Evolutionary conservation across 2,888 invertebrate species (phyloP), one percentile per base, ranked within the genome.

Genomic region (Drosophila austrosaltans): DNA sequence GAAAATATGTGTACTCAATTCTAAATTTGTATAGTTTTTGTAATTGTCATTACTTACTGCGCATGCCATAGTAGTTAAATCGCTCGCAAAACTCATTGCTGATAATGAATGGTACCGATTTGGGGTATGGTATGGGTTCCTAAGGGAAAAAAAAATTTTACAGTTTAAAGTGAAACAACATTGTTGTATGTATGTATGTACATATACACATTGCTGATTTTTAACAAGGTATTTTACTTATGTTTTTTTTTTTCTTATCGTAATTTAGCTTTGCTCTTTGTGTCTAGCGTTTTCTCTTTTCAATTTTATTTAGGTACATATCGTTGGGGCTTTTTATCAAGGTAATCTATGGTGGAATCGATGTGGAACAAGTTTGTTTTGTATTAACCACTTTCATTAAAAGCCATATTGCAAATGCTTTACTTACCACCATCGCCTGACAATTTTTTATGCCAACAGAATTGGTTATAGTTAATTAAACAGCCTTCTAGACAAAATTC

Each of bases 71-170:
- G 93, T 95, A 99, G 73, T 96, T 97, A 93, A 99, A 99, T 85
- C 99, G 94, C 93, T 99, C 99, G 93, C 99, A 99, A 93, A 99
- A 98, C 93, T 99, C 99, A 95, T 98, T 99, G 92, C 96, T 95
- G 79, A 99, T 94, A 89, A 99, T 99, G 93, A 98, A 98, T 88
- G 96, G 97, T 16, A 99, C 96, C 12, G 97, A 94, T 91, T 63
- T 96, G 0, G 99, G 98, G 90, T 98, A 98, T 30, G 94, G 94
- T 57, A 95, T 8, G 10, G 56, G 32, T 36, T 72, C 68, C 86
- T 82, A 70, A 48, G 1, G 22, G 16, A 16, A 22, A 54, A 3
- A 20, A 20, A 53, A 58, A 32, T 44, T 16, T 1, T 16, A 16
- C 16, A 16, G 16, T 16, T 0, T 16, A 16, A 16, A 16, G 16